Evolutionary conservation across 2,113 vertebrate genomes (phyloP).

Genomic region (Paramormyrops kingsleyae): DNA sequence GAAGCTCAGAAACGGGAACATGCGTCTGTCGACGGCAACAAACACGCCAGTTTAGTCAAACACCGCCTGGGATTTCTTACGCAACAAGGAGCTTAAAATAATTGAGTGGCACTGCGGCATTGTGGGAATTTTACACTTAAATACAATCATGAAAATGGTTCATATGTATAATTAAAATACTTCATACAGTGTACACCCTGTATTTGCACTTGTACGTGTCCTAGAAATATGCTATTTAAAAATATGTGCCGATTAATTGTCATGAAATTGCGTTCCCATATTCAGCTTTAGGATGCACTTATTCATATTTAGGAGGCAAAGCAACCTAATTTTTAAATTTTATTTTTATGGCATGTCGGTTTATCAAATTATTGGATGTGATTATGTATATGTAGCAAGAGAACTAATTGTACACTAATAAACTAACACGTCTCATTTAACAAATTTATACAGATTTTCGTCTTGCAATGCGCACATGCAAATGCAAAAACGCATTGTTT

Average conservation of each 20-base stretch:
- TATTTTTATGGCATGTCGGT: background rate
- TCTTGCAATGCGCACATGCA: background rate
- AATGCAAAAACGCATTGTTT: background rate
- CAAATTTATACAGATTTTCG: background rate
- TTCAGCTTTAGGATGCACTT: background rate
- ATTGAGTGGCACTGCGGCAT: background rate
- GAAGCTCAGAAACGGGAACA: conserved; percentile 98
- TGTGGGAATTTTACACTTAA: background rate
- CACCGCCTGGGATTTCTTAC: background rate
- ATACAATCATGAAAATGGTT: background rate
- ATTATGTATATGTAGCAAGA: background rate
- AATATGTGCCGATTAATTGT: background rate
- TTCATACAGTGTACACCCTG: background rate
- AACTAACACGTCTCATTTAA: background rate
- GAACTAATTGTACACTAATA: background rate
- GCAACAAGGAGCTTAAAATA: background rate
- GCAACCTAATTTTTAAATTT: background rate
- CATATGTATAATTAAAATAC: background rate
- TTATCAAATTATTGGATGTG: background rate
- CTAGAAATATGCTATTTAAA: background rate
- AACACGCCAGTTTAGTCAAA: background rate
- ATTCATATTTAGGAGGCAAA: background rate
- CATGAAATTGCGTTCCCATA: background rate
- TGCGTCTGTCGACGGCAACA: conserved; percentile 66
- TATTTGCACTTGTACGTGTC: background rate